Base-by-base conservation (phyloP, 2,113 vertebrate species). In the Tachycineta bicolor region DNA sequence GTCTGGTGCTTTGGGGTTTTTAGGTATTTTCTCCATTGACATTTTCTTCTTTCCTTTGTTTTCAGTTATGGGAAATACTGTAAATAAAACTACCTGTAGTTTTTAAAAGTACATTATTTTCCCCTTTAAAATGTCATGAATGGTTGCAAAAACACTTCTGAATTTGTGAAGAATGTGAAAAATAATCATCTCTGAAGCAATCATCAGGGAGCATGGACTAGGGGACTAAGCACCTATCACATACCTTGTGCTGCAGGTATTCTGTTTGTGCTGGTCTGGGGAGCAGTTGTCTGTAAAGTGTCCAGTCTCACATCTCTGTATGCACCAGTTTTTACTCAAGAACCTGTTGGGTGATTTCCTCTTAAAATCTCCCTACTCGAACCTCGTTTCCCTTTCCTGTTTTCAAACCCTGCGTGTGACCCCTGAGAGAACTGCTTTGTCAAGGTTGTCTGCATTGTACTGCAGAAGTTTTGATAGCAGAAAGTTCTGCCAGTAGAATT, bases 341-440 rank as follows among this genome's bases (percentile, higher is more conserved):
- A 80, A 37, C 39, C 14, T 7, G 18, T 12, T 78, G 76, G 52
- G 56, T 89, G 77, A 59, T 84, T 89, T 74, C 69, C 77, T 81
- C 52, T 78, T 87, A 31, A 75, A 58, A 37, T 80, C 52, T 83
- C 56, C 37, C 67, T 43, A 2, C 68, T 80, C 71, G 39, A 62
- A 62, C 56, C 78, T 83, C 5, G 16, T 82, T 93, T 92, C 93
- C 75, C 18, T 83, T 95, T 96, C 83, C 89, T 93, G 86, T 90
- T 90, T 83, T 91, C 13, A 80, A 73, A 16, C 63, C 50, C 68
- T 59, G 24, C 15, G 26, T 49, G 67, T 70, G 79, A 37, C 75
- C 92, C 55, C 25, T 31, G 68, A 82, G 85, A 93, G 83, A 88
- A 55, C 26, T n/a, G 75, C 85, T 70, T 88, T 93, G 77, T 87